Evolutionary conservation across 2,113 vertebrate genomes (phyloP), one percentile per base, ranked within the genome.

Genomic region (Nesogale talazaci): DNA sequence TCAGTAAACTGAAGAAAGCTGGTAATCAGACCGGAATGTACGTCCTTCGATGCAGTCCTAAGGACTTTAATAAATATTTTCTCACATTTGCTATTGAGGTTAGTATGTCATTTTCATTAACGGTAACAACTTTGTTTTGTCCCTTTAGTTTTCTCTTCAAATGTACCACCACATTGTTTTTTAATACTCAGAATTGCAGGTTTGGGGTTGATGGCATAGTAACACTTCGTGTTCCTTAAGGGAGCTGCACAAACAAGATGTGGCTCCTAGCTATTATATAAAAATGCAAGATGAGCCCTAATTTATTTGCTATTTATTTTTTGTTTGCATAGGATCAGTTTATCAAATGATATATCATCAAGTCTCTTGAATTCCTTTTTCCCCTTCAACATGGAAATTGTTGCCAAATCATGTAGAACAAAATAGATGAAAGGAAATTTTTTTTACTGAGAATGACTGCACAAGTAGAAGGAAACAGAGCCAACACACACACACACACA

Each of bases 1-100:
- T 98, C 87, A 98, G 93, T 94, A 99, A 99, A 83, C 97, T 99
- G 96, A 99, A 98, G 94, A 99, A 98, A 92, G 98, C 98, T 0
- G 99, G 99, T n/a, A 99, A 99, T 98, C 98, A 99, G 85, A 98
- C 98, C 92, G 99, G 99, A 84, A 97, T 99, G 72, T 99, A 99
- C 81, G 98, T 99, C 90, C 98, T 99, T 88, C 99, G 99, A 52
- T 99, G 99, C 97, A 99, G 99, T 96, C 99, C 99, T 86, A 99
- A 99, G 96, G 99, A 99, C 87, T 99, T 99, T 80, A 98, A 99
- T 97, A 99, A 99, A 78, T 99, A 99, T 97, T 99, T 99, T 96
- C 98, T 99, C 97, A 99, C 99, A 31, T 99, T 99, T 97, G 98
- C 99, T 52, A 96, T 99, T 27, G 99, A 98, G 99, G 99, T 99